These are phyloP conservation scores for Suricata suricatta DNA, from an alignment of 2,113 vertebrate species.

Conservation along the genomic window DNA sequence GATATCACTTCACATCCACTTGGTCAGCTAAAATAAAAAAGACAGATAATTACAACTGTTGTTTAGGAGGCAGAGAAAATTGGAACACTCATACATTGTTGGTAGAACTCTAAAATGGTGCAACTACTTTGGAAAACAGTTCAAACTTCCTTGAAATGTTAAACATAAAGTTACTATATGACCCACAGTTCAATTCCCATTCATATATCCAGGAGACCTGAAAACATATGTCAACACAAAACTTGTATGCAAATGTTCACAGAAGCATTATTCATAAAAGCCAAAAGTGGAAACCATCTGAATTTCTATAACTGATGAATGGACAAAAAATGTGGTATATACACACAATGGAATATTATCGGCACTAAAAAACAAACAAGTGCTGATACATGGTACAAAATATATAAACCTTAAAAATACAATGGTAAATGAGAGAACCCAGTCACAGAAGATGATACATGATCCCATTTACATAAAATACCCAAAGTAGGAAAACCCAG, in stretches of 20 bases:
- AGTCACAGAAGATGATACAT: background rate
- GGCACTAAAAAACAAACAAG: background rate
- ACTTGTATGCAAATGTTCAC: background rate
- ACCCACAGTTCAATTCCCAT: background rate
- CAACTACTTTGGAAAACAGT: background rate
- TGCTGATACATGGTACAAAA: background rate
- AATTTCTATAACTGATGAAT: background rate
- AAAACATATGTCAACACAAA: background rate
- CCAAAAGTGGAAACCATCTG: background rate
- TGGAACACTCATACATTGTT: background rate
- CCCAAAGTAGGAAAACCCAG: background rate
- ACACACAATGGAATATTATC: background rate
- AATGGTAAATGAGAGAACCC: background rate
- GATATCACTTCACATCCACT: background rate
- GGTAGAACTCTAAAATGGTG: background rate
- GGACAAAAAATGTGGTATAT: background rate
- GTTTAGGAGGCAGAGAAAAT: background rate
- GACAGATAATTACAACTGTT: background rate
- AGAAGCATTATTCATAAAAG: background rate
- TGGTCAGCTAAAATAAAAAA: background rate
- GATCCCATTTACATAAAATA: background rate
- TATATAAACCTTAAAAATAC: background rate
- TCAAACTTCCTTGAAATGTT: background rate
- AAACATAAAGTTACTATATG: background rate
- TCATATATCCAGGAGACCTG: background rate